A percentile compares a stretch with the other conserved stretches of the same genome.
These are phyloP conservation scores for Muntiacus muntjak DNA, from an alignment of 2,113 vertebrate species.

Conservation along the genomic window DNA sequence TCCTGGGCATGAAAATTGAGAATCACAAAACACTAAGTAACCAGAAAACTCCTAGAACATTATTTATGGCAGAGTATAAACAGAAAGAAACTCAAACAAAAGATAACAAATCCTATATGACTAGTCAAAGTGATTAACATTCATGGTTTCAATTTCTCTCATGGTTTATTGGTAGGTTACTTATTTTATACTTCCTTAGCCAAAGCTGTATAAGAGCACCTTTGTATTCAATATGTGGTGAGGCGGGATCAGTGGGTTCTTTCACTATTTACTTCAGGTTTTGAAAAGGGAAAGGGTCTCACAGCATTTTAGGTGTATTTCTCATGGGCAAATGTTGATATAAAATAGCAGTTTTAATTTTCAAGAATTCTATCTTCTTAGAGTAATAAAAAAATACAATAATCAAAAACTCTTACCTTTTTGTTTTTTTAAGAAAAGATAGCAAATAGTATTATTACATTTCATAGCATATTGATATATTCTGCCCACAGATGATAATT, in stretches of 20 bases:
- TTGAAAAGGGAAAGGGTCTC: not conserved
- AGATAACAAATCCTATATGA: not conserved
- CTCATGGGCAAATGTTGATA: not conserved
- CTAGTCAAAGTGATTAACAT: not conserved
- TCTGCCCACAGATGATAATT: not conserved
- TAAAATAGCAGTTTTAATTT: not conserved
- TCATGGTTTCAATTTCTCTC: conserved; percentile 12
- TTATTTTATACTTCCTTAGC: not conserved
- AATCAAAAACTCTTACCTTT: not conserved
- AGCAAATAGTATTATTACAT: not conserved
- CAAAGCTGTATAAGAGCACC: not conserved
- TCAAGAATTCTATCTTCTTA: not conserved
- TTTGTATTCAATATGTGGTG: not conserved
- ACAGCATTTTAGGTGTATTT: not conserved
- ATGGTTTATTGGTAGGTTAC: not conserved
- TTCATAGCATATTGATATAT: not conserved
- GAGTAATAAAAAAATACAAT: not conserved
- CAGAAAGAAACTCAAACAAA: conserved; percentile 27
- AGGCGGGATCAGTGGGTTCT: not conserved
- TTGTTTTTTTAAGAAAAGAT: conserved; percentile 27
- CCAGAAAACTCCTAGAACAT: conserved; percentile 1
- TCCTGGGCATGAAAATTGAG: conserved; percentile 19
- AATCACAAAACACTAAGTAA: conserved; percentile 47
- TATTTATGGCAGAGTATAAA: not conserved
- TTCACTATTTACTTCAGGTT: not conserved